Conservation (phyloP, 1,140 invertebrate genomes). For the Musca domestica region DNA sequence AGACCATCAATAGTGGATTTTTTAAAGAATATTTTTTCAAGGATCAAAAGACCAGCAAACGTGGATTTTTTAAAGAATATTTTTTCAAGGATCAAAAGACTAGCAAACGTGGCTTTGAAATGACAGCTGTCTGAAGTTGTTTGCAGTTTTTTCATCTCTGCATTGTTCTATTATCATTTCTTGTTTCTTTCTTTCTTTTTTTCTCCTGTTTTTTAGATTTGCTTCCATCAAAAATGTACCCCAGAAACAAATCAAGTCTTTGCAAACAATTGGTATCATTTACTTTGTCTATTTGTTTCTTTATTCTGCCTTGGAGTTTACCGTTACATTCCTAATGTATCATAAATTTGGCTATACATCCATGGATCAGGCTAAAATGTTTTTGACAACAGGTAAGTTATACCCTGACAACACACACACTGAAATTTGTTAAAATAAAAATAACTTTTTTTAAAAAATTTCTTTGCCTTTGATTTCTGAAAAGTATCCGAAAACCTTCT, state of each 20-base stretch:
- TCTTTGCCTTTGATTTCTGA: no score
- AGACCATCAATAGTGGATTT: no score
- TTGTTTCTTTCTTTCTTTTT: constrained; percentile 23
- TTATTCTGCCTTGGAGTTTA: constrained; percentile 97
- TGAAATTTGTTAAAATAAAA: neutral
- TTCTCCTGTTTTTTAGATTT: constrained; percentile 64
- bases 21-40: no score
- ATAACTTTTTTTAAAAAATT: neutral
- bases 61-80: no score
- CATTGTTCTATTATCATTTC: neutral
- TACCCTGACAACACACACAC: neutral
- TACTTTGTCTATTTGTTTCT: constrained; percentile 97
- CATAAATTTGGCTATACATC: constrained; percentile 87
- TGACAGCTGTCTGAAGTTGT: no score
- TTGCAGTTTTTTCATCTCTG: neutral
- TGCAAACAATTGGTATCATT: constrained; percentile 75
- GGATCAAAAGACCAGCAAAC: no score
- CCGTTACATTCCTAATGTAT: constrained; percentile 94
- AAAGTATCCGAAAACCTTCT: neutral
- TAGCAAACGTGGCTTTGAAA: no score
- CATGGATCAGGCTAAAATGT: constrained; percentile 98
- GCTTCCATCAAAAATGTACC: constrained; percentile 63
- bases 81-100: no score
- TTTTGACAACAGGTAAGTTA: constrained; percentile 83
- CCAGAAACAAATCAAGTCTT: constrained; percentile 59